Evolutionary conservation across 1,140 invertebrate genomes (phyloP).

Genomic region (Hermetia illucens): DNA sequence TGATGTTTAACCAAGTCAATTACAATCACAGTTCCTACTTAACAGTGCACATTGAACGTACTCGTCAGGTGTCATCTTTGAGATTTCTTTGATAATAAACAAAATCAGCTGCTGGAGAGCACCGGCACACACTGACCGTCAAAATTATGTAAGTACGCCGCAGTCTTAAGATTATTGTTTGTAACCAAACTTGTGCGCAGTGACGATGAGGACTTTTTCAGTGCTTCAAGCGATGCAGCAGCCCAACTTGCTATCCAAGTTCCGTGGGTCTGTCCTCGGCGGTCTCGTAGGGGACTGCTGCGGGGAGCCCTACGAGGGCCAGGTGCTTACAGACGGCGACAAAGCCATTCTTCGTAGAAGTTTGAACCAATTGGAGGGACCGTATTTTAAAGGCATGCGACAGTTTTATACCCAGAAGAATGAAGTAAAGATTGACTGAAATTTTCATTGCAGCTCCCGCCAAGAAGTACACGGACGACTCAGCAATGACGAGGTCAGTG

Average conservation of each 20-base stretch:
- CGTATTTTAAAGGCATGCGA: constrained; percentile 37
- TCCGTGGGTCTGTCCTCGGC: constrained; percentile 52
- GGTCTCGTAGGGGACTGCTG: constrained; percentile 58
- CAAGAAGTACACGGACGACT: constrained; percentile 60
- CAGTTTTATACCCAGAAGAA: neutral
- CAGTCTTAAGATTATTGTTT: no score
- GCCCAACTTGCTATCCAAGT: constrained; percentile 41
- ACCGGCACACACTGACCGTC: no score
- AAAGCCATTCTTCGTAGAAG: constrained; percentile 41
- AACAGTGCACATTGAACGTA: no score
- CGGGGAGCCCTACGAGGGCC: constrained; percentile 53
- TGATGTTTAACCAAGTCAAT: no score
- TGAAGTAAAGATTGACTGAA: neutral
- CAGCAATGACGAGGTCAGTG: constrained; percentile 55
- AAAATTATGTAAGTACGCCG: no score
- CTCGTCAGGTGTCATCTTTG: no score
- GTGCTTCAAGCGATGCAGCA: no score
- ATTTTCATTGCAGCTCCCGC: constrained; percentile 35
- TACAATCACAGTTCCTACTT: no score
- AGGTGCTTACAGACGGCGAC: constrained; percentile 31
- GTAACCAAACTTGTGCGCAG: no score
- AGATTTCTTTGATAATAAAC: no score
- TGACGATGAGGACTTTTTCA: no score
- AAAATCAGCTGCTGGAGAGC: no score
- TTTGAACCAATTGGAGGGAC: constrained; percentile 43